phyloP scores from a whole-genome alignment of 2,113 vertebrate species.

The Nestor notabilis region DNA sequence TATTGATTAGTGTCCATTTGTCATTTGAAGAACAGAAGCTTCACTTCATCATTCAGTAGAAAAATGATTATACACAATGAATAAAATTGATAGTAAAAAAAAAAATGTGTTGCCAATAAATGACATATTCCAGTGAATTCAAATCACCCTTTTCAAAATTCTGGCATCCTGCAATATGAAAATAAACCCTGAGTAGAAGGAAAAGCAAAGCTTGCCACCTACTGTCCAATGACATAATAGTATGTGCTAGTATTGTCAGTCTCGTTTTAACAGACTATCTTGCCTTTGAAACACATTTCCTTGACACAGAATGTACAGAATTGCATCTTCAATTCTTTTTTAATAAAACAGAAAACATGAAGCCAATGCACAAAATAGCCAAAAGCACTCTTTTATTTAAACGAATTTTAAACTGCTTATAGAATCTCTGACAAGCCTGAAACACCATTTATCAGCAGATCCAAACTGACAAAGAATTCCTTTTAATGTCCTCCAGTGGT shows the following conservation, averaged over 20 bases:
- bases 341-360: background rate
- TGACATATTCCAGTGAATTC: conserved; percentile 66
- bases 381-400: background rate
- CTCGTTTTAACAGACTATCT: background rate
- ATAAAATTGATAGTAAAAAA: conserved; percentile 29
- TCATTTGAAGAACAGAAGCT: background rate
- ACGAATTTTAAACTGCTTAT: background rate
- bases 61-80: conserved; percentile 29
- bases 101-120: conserved; percentile 52
- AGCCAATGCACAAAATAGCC: background rate
- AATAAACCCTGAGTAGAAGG: conserved; percentile 58
- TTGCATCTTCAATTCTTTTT: background rate
- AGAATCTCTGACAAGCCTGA: background rate
- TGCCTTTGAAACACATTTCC: background rate
- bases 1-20: conserved; percentile 22
- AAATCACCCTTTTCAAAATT: conserved; percentile 63
- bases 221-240: conserved; percentile 76
- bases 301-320: background rate
- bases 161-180: conserved; percentile 38
- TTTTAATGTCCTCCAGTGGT: conserved; percentile 39
- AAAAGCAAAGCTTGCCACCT: conserved; percentile 84
- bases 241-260: background rate
- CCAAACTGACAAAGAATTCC: conserved; percentile 34
- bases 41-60: conserved; percentile 5
- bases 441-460: conserved; percentile 12